Base-by-base conservation (phyloP, 2,888 invertebrate species). In the Girardia tigrina region DNA sequence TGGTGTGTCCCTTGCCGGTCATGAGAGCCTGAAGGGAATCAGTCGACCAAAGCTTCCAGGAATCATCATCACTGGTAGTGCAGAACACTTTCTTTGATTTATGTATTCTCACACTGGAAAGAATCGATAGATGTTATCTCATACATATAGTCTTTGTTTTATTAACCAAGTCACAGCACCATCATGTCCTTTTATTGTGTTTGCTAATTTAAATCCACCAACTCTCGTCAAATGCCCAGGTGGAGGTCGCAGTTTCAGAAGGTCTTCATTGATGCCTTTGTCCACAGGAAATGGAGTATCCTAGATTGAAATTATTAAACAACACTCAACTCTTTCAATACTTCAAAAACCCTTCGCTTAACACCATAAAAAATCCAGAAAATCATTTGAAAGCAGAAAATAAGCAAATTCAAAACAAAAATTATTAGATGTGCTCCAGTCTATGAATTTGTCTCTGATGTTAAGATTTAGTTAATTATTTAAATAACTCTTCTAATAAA, bases 1-100 rank as follows among this genome's bases (percentile, higher is more conserved):
- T 83, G 29, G 82, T 81, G 78, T 84, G 84, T 8, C 84, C 84
- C 77, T 82, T 82, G 8, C 84, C 84, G 29, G 83, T 83, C 82
- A 84, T 82, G 56, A 84, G 82, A 76, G 83, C 80, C 73, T 84
- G 82, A 71, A 83, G 82, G 76, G 81, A 80, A 0, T 84, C 83
- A 42, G 84, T 80, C 0, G 83, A 80, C 84, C 84, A 84, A 81
- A 84, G 81, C 78, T 84, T 84, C 84, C 84, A 84, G 0, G 82
- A 81, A 73, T 81, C 79, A 79, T 84, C 84, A 79, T 84, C 84
- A 78, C 84, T 82, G 1, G 81, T 81, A 0, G 83, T 83, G 2
- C 82, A 83, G 75, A 84, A 79, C n/a, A 84, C 81, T 78, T 82
- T 82, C 77, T 83, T 83, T 12, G 81, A 78, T 0, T 84, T 84